A percentile compares a stretch with the other conserved stretches of the same genome.
phyloP scores from a whole-genome alignment of 2,113 vertebrate genomes.

The Melanotaenia duboulayi region DNA sequence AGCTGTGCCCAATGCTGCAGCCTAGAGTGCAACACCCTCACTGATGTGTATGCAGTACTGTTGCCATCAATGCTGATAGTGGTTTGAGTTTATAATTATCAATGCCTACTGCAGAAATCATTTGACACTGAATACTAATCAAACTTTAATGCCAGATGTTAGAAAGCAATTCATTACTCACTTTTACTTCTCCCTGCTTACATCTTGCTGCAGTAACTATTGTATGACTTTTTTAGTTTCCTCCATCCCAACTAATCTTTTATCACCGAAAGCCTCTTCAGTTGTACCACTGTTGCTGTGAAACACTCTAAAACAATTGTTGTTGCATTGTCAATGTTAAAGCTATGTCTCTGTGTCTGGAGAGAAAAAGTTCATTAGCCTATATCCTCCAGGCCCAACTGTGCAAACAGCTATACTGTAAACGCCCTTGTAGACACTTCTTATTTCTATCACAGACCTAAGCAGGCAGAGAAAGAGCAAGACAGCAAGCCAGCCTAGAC shows the following conservation, averaged over 20 bases:
- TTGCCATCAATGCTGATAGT: too few relatives aligned
- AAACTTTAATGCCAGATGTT: too few relatives aligned
- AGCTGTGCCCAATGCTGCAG: background rate
- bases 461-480: conserved; percentile 44
- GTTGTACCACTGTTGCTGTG: conserved; percentile 2
- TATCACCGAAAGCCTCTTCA: conserved; percentile 22
- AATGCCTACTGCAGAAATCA: too few relatives aligned
- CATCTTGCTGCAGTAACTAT: conserved; percentile 2
- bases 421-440: conserved; percentile 31
- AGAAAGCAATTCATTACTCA: background rate
- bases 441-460: conserved; percentile 52
- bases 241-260: conserved; percentile 10
- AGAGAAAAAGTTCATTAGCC: too few relatives aligned
- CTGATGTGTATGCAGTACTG: background rate
- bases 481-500: conserved; percentile 43
- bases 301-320: conserved; percentile 31
- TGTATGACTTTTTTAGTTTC: conserved; percentile 25
- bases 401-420: conserved; percentile 53
- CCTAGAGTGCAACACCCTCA: background rate
- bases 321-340: conserved; percentile 44
- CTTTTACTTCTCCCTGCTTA: conserved; percentile 4
- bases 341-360: conserved; percentile 45
- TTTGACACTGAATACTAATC: too few relatives aligned
- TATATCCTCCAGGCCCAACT: conserved; percentile 26
- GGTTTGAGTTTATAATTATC: too few relatives aligned